Base-by-base conservation (phyloP, 2,797 vertebrate species). In the Rhyacichthys aspro region DNA sequence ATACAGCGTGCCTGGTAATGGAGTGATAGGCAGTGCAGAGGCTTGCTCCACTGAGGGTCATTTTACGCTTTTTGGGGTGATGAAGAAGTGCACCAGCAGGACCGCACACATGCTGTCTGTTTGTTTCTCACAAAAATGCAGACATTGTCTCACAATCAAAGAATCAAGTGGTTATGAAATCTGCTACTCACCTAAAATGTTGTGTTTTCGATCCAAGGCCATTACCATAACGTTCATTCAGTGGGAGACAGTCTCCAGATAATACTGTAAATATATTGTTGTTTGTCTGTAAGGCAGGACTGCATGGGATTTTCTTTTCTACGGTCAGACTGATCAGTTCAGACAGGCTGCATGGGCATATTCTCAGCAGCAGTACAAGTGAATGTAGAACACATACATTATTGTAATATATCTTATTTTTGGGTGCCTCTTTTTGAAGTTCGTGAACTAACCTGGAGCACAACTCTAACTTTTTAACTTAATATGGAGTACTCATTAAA, bases 11-110 rank as follows among this genome's bases (percentile, higher is more conserved):
- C 80, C 81, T 82, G 86, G 89, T 90, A 84, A 90, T 91, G 83
- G 88, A 86, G 84, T 88, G 86, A 90, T 82, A 86, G 82, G 77
- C 83, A 88, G 74, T 81, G 82, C 70, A 74, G 78, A 90, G 84
- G 76, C 68, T 79, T 28, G 72, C 66, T 89, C 86, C 77, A 49
- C 82, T 55, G 81, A 88, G 88, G 81, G 78, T 70, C 75, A 64
- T 89, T 90, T 88, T 71, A 85, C 54, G 72, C 75, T 72, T 81
- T 85, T 86, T 70, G 62, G 82, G 82, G 83, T 90, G 86, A 86
- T 87, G 74, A 78, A 85, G 78, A 83, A 86, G 86, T 77, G 72
- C 73, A 85, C 76, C 55, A 71, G 63, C 63, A 79, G 75, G 84
- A 90, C 85, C 79, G 70, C 88, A 86, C 88, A 85, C 83, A 80